Base-by-base conservation (phyloP, 2,113 vertebrate species). In the Sakesphorus luctuosus region DNA sequence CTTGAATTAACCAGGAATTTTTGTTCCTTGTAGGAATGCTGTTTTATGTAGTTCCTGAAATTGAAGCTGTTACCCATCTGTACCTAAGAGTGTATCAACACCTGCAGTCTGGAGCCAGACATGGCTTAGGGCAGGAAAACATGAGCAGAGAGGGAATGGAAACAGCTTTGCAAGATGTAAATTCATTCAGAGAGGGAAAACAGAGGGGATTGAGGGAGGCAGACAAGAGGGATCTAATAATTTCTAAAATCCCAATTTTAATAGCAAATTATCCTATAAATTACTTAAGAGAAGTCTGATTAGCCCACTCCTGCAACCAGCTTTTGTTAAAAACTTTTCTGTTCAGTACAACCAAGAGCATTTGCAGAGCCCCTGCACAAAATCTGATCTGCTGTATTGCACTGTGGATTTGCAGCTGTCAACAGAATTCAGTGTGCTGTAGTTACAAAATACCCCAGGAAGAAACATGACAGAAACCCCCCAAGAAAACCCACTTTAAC, bases 101-200 rank as follows among this genome's bases (percentile, higher is more conserved):
- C 92, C 88, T 96, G 88, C 86, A 78, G 72, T n/a, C 65, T 74
- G 47, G 35, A 56, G 83, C 88, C 79, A 90, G 88, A 59, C 35
- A 24, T 3, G 79, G 83, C 52, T 88, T 84, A 89, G 79, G 63
- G 69, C 84, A 90, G 69, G 62, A 90, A 91, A 95, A 90, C 1
- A 1, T 46, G 82, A 87, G 40, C 7, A 69, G 50, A 55, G 25
- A 16, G 72, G 28, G 65, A 89, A 38, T 35, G 31, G 77, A 29
- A 83, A 79, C 43, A 93, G 44, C 29, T 88, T 24, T 14, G 18
- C 4, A 43, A 89, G 43, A n/a, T 58, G 43, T 89, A 87, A 91
- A 73, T 56, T 52, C 24, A 76, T 8, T 63, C 44, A 89, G 62
- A 82, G 80, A 49, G 47, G 35, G 43, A 74, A 77, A 95, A n/a